Evolutionary conservation across 2,113 vertebrate genomes (phyloP), one percentile per base, ranked within the genome.

Genomic region (Micronycteris hirsuta): DNA sequence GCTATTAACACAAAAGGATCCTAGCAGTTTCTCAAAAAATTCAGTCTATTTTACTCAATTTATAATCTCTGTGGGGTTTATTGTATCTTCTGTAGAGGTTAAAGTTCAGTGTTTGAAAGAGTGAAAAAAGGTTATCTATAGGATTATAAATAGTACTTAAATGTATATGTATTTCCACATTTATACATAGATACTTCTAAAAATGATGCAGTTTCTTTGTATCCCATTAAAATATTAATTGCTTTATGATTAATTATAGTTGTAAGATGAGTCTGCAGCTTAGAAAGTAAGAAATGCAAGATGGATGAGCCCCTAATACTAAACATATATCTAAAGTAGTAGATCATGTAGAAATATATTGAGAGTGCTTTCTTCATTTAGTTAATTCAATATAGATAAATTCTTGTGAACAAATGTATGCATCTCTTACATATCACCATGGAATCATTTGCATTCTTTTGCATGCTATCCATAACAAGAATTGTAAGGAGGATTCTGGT

Each of bases 11-110:
- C 19, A 22, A 89, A 92, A 93, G 38, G 2, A 41, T 89, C 38
- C 95, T 86, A 95, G 90, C 47, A 38, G n/a, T 91, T 97, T 89
- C 67, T 94, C n/a, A 78, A 78, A 73, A 95, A 97, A 95, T 81
- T 89, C 16, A 74, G 58, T 85, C 26, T 47, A 76, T 87, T 92
- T 95, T 90, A 96, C 24, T 91, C 67, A 93, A 74, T 8, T 96
- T 85, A 84, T 5, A 91, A 17, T 91, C 47, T 86, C 43, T 84
- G 15, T 83, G 77, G 26, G 36, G 19, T 82, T 89, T 74, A 81
- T 61, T 63, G 20, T 68, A 10, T 88, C 45, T 89, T 89, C n/a
- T 84, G 8, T 3, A 68, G 8, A 86, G 22, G 41, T 84, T 63
- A 92, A 61, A 90, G 3, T 70, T 67, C 11, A 65, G 31, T 70